These are phyloP conservation scores for Antigone vipio DNA, from an alignment of 2,113 vertebrate genomes.

Conservation along the genomic window DNA sequence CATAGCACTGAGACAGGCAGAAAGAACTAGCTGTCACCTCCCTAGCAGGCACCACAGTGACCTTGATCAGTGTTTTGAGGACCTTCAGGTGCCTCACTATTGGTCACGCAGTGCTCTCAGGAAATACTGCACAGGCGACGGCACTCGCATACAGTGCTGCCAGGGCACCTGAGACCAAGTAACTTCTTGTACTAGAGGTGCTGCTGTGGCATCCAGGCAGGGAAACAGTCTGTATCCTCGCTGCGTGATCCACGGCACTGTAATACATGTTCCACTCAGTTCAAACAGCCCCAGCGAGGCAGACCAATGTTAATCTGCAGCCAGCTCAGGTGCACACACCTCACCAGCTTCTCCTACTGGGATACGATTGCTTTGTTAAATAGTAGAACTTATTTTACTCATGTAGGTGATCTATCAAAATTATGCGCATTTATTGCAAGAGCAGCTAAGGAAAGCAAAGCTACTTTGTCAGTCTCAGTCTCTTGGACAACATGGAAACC, in stretches of 20 bases:
- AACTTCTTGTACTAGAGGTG: not conserved
- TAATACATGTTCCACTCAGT: accelerated
- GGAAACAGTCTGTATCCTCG: accelerated
- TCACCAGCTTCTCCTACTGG: not conserved
- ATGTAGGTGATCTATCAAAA: not conserved
- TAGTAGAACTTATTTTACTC: not conserved
- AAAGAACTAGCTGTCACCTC: not conserved
- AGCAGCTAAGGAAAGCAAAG: not conserved
- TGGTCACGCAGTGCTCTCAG: accelerated
- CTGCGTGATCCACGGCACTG: not conserved
- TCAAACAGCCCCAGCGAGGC: not conserved
- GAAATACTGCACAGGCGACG: not conserved
- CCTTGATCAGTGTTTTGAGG: not conserved
- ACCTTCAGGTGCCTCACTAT: not conserved
- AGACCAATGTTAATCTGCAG: not conserved
- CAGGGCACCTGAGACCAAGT: too few species aligned
- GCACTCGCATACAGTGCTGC: accelerated
- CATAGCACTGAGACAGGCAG: not conserved
- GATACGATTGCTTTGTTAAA: not conserved
- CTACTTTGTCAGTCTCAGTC: not conserved
- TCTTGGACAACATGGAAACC: not conserved
- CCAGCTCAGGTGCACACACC: not conserved
- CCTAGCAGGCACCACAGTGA: not conserved
- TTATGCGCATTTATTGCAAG: not conserved
- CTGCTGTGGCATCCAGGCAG: not conserved